Conservation (phyloP, 2,888 invertebrate species). For the Aspidapion aeneum region DNA sequence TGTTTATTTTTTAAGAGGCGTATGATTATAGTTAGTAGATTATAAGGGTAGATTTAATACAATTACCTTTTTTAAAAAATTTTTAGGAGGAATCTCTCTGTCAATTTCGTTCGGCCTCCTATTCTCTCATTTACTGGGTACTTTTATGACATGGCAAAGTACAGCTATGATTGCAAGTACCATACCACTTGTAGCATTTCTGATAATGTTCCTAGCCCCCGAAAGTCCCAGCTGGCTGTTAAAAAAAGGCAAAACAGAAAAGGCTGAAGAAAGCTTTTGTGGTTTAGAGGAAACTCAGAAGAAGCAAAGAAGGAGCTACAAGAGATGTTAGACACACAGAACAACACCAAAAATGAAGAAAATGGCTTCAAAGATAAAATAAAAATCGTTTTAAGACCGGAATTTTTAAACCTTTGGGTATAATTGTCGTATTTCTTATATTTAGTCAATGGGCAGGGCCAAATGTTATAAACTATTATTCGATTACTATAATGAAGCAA, state of each 20-base stretch:
- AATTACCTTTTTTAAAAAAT: too few species aligned
- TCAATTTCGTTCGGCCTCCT: slow-evolving; percentile 63
- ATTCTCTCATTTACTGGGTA: slow-evolving; percentile 61
- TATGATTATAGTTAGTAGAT: too few species aligned
- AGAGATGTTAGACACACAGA: slow-evolving; percentile 49
- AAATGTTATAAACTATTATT: slow-evolving; percentile 69
- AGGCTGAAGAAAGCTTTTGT: slow-evolving; percentile 59
- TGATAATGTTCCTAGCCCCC: slow-evolving; percentile 54
- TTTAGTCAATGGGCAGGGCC: slow-evolving; percentile 69
- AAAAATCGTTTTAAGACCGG: slow-evolving; percentile 47
- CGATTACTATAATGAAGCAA: slow-evolving; percentile 61
- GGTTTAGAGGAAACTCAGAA: slow-evolving; percentile 56
- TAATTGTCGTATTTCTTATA: slow-evolving; percentile 62
- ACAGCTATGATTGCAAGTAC: slow-evolving; percentile 56
- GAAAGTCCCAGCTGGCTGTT: slow-evolving; percentile 70
- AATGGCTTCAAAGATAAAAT: slow-evolving; percentile 5
- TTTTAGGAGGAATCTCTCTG: slow-evolving; percentile 49
- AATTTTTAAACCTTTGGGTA: slow-evolving; percentile 56
- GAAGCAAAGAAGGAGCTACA: slow-evolving; percentile 53
- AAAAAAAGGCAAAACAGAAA: slow-evolving; percentile 54
- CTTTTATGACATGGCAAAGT: slow-evolving; percentile 59
- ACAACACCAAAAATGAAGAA: slow-evolving; percentile 9
- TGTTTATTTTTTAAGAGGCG: too few species aligned
- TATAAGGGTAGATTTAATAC: too few species aligned
- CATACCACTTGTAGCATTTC: slow-evolving; percentile 51